Evolutionary conservation across 2,888 invertebrate genomes (phyloP), one percentile per base, ranked within the genome.

Genomic region (Isoperla grammatica): DNA sequence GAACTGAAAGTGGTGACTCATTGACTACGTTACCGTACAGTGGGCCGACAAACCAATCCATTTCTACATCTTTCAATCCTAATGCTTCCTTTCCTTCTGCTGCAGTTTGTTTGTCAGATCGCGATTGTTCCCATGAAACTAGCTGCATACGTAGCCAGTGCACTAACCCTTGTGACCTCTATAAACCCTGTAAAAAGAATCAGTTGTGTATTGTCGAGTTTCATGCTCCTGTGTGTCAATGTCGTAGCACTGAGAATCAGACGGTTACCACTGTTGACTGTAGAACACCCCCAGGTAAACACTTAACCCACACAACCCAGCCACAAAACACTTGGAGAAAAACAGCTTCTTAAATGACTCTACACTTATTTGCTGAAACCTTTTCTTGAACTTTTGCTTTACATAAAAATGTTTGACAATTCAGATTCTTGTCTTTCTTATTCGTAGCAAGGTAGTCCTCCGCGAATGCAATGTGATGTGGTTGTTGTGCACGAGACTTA

Each of bases 201-300:
- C 70, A 76, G 63, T 68, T 71, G 64, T 83, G 83, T 73, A 73
- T 74, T 65, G 78, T 79, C 60, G 70, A 75, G 64, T 75, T 76
- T 68, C 81, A 81, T 71, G 75, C 76, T 69, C 75, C 80, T 66
- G 74, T 78, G 75, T 83, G 82, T 75, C 77, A 77, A 74, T 82
- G 83, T 73, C 75, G 77, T 70, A 74, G 65, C 73, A 74, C 74
- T 75, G 66, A 65, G 58, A 62, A 66, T 63, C 63, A 62, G 60
- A 65, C 72, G 46, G 67, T 64, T 49, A 62, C 63, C 56, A 70
- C 73, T 69, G 68, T 73, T 73, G 78, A 76, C 75, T 83, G 82
- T 78, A 78, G 76, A 74, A 72, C 76, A 71, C 76, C 76, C 75
- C 79, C 82, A 83, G 83, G 83, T 83, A 83, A 83, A 75, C 66